Evolutionary conservation across 2,797 vertebrate genomes (phyloP).

Genomic region (Hephaestus fuliginosus): DNA sequence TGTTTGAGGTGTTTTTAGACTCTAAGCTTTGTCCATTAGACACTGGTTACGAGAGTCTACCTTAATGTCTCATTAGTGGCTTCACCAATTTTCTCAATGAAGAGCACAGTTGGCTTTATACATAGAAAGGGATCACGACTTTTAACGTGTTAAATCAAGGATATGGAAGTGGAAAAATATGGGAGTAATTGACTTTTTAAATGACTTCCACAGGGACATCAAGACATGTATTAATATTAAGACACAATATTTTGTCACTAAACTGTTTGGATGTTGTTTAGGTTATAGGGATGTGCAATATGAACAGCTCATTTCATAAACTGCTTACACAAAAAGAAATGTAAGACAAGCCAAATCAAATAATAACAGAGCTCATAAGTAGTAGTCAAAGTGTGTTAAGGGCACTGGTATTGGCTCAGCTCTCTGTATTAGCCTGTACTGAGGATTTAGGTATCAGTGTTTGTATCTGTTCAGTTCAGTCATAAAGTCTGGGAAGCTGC

Average conservation of each 20-base stretch:
- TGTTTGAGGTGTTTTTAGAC: constrained; percentile 2
- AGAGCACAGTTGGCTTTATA: neutral
- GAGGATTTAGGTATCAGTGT: neutral
- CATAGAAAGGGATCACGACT: neutral
- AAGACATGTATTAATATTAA: neutral
- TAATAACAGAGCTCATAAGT: neutral
- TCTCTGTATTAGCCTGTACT: neutral
- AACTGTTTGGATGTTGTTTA: neutral
- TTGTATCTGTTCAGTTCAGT: neutral
- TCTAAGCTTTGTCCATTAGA: neutral
- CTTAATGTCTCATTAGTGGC: constrained; percentile 22
- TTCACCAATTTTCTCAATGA: neutral
- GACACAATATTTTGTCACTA: neutral
- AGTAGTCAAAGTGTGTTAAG: neutral
- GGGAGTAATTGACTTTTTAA: neutral
- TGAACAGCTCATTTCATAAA: neutral
- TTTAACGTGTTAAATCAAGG: neutral
- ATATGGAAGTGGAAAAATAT: neutral
- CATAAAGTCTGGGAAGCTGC: constrained; percentile 1
- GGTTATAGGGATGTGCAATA: neutral
- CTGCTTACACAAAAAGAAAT: neutral
- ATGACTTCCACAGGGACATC: neutral
- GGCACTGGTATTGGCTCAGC: neutral
- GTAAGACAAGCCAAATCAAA: neutral
- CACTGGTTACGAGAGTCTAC: neutral